phyloP scores from a whole-genome alignment of 2,888 invertebrate species.

The Eupsilia transversa region DNA sequence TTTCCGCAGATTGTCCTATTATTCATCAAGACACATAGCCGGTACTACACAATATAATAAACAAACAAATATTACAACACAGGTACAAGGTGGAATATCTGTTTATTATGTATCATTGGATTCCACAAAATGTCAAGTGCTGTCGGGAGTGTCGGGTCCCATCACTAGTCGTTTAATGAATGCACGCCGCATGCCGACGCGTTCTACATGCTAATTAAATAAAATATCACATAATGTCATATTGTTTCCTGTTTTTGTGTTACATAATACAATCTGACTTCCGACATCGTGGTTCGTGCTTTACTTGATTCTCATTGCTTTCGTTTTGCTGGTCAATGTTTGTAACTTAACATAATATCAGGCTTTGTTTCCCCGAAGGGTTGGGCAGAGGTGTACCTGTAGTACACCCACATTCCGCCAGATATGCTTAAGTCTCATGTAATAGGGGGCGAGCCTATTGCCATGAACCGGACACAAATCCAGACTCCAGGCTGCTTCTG shows the following conservation, averaged over 20 bases:
- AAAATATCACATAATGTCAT: constrained; percentile 71
- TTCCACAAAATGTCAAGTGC: constrained; percentile 54
- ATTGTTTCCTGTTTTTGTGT: constrained; percentile 75
- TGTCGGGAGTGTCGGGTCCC: constrained; percentile 39
- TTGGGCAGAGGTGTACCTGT: no score
- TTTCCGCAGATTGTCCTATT: constrained; percentile 19
- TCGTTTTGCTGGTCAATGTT: constrained; percentile 42
- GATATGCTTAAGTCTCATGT: background rate
- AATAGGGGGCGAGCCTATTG: background rate
- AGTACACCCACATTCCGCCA: background rate
- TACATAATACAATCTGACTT: constrained; percentile 66
- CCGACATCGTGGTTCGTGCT: constrained; percentile 57
- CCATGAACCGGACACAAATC: background rate
- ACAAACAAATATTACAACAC: constrained; percentile 25
- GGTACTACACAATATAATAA: constrained; percentile 13
- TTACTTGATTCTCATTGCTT: constrained; percentile 44
- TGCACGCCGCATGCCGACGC: constrained; percentile 70
- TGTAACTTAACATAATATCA: constrained; percentile 10
- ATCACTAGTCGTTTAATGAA: constrained; percentile 68
- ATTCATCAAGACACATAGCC: background rate
- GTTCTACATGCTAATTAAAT: constrained; percentile 73
- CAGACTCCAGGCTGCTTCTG: background rate
- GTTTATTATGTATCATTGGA: constrained; percentile 40
- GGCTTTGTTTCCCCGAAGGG: no score
- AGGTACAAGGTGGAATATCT: constrained; percentile 13